Percentiles rank a stretch among this genome's conserved stretches.
phyloP scores from a whole-genome alignment of 2,888 invertebrate genomes.

The Boloria selene region DNA sequence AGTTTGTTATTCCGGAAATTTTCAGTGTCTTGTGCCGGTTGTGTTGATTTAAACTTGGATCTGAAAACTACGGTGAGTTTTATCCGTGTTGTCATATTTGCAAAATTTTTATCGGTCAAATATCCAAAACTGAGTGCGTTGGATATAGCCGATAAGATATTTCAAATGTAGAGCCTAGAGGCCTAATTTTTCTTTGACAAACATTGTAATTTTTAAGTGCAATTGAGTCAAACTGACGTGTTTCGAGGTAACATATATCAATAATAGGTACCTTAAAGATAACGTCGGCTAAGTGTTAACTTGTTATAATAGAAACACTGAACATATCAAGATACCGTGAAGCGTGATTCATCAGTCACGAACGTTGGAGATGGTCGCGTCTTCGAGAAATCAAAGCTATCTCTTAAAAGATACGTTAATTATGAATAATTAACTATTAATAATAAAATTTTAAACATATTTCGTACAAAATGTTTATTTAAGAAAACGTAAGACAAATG shows the following conservation, averaged over 20 bases:
- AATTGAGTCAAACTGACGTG: background rate
- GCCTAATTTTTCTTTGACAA: conserved; percentile 28
- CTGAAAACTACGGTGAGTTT: conserved; percentile 31
- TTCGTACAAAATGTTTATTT: no score
- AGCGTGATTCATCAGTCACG: conserved; percentile 28
- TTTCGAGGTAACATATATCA: conserved; percentile 15
- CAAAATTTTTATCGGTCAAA: conserved; percentile 59
- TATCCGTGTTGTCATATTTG: conserved; percentile 7
- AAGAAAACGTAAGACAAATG: no score
- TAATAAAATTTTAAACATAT: no score
- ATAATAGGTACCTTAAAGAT: conserved; percentile 33
- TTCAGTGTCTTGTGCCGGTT: conserved; percentile 2
- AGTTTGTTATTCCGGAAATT: conserved; percentile 40
- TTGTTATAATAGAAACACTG: background rate
- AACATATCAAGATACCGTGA: conserved; percentile 20
- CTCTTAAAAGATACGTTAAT: background rate
- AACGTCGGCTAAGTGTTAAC: conserved; percentile 9
- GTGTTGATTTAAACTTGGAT: conserved; percentile 15
- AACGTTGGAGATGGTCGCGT: background rate
- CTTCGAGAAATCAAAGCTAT: background rate
- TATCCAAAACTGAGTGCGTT: conserved; percentile 46
- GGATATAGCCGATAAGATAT: conserved; percentile 50
- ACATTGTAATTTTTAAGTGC: conserved; percentile 5
- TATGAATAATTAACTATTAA: background rate
- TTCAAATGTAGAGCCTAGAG: conserved; percentile 35